A percentile compares a stretch with the other conserved stretches of the same genome.
These are phyloP conservation scores for Polymixis lichenea DNA, from an alignment of 2,888 invertebrate genomes.

Conservation along the genomic window DNA sequence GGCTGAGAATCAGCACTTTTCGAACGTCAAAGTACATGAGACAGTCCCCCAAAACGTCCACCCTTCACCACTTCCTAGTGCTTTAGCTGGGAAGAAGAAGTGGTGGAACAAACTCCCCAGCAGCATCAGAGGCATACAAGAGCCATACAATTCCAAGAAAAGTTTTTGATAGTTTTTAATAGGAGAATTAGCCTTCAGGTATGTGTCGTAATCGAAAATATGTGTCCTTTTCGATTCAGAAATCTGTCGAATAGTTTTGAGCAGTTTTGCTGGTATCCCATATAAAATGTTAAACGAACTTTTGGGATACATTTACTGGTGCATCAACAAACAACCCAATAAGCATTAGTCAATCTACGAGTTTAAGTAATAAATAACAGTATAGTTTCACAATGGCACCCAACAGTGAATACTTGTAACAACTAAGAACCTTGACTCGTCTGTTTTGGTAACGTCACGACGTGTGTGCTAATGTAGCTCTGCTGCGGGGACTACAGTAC, in stretches of 20 bases:
- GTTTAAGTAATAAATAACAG: constrained; percentile 29
- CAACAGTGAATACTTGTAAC: constrained; percentile 22
- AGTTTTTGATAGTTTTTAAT: too few relatives aligned
- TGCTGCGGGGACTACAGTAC: background rate
- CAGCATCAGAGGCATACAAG: too few relatives aligned
- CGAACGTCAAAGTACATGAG: too few relatives aligned
- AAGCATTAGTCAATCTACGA: background rate
- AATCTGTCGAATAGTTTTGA: background rate
- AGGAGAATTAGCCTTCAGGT: too few relatives aligned
- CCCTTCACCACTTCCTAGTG: too few relatives aligned
- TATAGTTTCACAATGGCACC: constrained; percentile 41
- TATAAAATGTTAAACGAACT: background rate
- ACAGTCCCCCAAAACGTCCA: too few relatives aligned
- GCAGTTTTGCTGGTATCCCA: background rate
- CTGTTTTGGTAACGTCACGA: constrained; percentile 55
- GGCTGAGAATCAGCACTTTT: too few relatives aligned
- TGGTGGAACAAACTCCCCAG: too few relatives aligned
- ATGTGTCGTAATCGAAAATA: background rate
- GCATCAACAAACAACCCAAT: background rate
- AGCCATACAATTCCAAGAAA: too few relatives aligned
- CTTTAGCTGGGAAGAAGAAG: too few relatives aligned
- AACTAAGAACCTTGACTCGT: constrained; percentile 41
- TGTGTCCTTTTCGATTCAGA: background rate
- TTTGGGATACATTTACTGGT: background rate
- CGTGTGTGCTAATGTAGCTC: constrained; percentile 25